A percentile compares a stretch with the other conserved stretches of the same genome.
phyloP scores from a whole-genome alignment of 2,797 vertebrate species.

The Tapera naevia region DNA sequence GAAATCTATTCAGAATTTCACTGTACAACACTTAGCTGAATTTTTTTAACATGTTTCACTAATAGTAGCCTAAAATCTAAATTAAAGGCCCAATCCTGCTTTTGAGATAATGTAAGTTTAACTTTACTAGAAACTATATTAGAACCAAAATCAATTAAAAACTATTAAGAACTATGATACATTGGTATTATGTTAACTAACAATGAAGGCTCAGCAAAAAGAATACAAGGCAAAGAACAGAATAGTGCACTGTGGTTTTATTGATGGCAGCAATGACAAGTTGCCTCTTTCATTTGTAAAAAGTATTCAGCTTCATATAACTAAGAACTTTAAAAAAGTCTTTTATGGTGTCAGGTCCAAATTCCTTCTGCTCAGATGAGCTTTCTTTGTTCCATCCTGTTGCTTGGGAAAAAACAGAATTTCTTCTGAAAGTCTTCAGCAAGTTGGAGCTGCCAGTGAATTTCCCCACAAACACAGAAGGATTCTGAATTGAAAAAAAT shows the following conservation, averaged over 20 bases:
- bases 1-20: background rate
- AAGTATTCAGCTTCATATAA: slow-evolving; percentile 67
- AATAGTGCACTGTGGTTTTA: slow-evolving; percentile 70
- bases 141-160: background rate
- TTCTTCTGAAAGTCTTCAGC: slow-evolving; percentile 49
- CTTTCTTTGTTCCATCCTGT: slow-evolving; percentile 34
- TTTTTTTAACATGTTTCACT: background rate
- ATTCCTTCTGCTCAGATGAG: slow-evolving; percentile 44
- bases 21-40: background rate
- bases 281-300: slow-evolving; percentile 70
- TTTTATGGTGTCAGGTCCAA: slow-evolving; percentile 34
- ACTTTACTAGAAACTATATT: background rate
- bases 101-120: background rate
- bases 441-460: slow-evolving; percentile 42
- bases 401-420: slow-evolving; percentile 31
- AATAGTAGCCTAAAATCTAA: background rate
- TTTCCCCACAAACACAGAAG: slow-evolving; percentile 1
- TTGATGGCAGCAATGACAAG: slow-evolving; percentile 71
- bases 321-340: slow-evolving; percentile 67
- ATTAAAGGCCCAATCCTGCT: background rate
- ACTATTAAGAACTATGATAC: slow-evolving; percentile 28
- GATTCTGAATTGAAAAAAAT: slow-evolving; percentile 27
- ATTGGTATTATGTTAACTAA: background rate
- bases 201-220: slow-evolving; percentile 56
- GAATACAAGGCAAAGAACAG: slow-evolving; percentile 61